phyloP scores from a whole-genome alignment of 2,797 vertebrate genomes.

The Myioborus miniatus region DNA sequence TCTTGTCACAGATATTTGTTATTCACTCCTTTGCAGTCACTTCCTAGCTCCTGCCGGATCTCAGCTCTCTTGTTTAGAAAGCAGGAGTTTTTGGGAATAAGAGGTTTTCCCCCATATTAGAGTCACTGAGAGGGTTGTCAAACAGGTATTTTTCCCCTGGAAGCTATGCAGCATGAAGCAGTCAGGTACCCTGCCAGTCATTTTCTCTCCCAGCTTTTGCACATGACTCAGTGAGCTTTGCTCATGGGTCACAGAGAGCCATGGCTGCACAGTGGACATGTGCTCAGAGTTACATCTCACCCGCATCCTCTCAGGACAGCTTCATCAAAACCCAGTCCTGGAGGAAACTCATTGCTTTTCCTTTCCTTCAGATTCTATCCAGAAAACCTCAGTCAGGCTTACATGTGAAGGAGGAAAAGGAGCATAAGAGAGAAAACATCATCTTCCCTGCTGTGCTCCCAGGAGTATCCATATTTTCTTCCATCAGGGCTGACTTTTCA shows the following conservation, averaged over 20 bases:
- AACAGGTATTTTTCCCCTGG: neutral
- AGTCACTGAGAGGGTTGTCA: neutral
- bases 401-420: neutral
- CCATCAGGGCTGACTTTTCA: neutral
- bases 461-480: neutral
- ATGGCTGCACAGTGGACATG: fast-evolving
- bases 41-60: neutral
- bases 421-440: neutral
- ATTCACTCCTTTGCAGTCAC: neutral
- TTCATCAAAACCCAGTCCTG: neutral
- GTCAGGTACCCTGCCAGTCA: neutral
- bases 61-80: neutral
- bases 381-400: neutral
- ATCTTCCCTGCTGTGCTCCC: neutral
- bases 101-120: neutral
- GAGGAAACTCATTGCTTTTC: neutral
- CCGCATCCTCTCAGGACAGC: neutral
- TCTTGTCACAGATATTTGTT: neutral
- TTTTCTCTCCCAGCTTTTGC: neutral
- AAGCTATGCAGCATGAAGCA: neutral
- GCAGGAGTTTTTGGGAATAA: neutral
- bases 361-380: neutral
- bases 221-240: neutral
- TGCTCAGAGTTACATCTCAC: neutral
- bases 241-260: neutral